Base-by-base conservation (phyloP, 2,113 vertebrate species). In the Chaetodon auriga region DNA sequence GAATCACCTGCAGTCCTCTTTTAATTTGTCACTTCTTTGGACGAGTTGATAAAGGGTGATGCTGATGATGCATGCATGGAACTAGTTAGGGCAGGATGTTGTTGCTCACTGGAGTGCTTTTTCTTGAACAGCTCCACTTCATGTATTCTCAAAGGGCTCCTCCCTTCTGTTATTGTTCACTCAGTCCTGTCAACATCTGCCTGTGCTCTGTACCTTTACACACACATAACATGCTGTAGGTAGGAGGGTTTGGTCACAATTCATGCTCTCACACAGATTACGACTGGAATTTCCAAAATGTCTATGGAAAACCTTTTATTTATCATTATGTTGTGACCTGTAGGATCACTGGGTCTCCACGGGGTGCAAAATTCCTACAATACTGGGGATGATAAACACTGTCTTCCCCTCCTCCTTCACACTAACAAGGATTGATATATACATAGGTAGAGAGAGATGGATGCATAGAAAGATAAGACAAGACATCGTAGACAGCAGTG, bases 401-500 rank as follows among this genome's bases (percentile, higher is more conserved):
- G 1, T 46, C 2, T 43, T 58, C 1, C 69, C 15, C 15, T 60
- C 4, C 41, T 46, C n/a, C 57, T 51, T 60, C 53, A 61, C 48
- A 61, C 57, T 78, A 61, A 78, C 51, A 21, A 38, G 21, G 23
- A 71, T 23, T 41, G 73, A 80, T 64, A 38, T 43, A 60, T 48
- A 5, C 21, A 25, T 53, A 58, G 13, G 46, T 18, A 45, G 45
- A 68, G 23, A 68, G 23, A 79, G 74, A 81, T 3, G 21, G 57
- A 74, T 76, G 53, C 19, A 66, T 15, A 5, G 58, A 30, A 43
- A 68, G 68, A 83, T 85, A 9, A 48, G 55, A 63, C 7, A 14
- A 65, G 86, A 79, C 83, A 25, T 4, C 7, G 63, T 75, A 85
- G 63, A 74, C 72, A 75, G 78, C 75, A 35, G 35, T 57, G 86